A percentile compares a stretch with the other conserved stretches of the same genome.
Conservation (phyloP, 2,888 invertebrate species). For the Troilus luridus region DNA sequence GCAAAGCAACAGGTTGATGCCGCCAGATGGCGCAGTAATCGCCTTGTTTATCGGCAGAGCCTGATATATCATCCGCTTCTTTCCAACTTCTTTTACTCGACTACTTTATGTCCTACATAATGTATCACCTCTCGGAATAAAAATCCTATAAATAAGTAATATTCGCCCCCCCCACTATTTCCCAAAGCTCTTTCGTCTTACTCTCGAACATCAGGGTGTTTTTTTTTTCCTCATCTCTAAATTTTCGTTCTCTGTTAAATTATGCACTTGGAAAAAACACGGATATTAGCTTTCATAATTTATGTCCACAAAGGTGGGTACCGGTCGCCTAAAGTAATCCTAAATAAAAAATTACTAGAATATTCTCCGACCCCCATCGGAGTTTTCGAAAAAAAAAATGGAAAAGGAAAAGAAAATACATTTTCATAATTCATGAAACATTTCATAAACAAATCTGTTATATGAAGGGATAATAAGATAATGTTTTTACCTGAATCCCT, state of each 20-base stretch:
- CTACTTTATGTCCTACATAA: slow-evolving; percentile 57
- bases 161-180: not conserved
- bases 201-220: not conserved
- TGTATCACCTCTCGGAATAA: slow-evolving; percentile 57
- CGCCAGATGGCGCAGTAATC: slow-evolving; percentile 27
- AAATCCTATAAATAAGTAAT: slow-evolving; percentile 59
- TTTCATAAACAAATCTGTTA: slow-evolving; percentile 37
- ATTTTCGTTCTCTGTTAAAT: slow-evolving; percentile 41
- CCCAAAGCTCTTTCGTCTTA: slow-evolving; percentile 5
- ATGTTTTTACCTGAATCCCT: slow-evolving; percentile 2
- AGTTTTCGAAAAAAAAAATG: not conserved
- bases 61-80: slow-evolving; percentile 22
- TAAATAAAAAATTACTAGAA: slow-evolving; percentile 31
- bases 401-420: not conserved
- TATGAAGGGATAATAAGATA: slow-evolving; percentile 20
- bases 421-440: not conserved
- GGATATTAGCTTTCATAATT: slow-evolving; percentile 41
- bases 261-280: not conserved
- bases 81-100: slow-evolving; percentile 27
- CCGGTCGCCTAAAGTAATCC: slow-evolving; percentile 11
- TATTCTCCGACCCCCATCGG: not conserved
- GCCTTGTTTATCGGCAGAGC: not conserved
- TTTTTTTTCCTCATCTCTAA: slow-evolving; percentile 25
- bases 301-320: slow-evolving; percentile 24
- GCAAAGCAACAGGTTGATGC: not conserved